These are phyloP conservation scores for Ophion ventricosus DNA, from an alignment of 2,888 invertebrate genomes.

Conservation along the genomic window DNA sequence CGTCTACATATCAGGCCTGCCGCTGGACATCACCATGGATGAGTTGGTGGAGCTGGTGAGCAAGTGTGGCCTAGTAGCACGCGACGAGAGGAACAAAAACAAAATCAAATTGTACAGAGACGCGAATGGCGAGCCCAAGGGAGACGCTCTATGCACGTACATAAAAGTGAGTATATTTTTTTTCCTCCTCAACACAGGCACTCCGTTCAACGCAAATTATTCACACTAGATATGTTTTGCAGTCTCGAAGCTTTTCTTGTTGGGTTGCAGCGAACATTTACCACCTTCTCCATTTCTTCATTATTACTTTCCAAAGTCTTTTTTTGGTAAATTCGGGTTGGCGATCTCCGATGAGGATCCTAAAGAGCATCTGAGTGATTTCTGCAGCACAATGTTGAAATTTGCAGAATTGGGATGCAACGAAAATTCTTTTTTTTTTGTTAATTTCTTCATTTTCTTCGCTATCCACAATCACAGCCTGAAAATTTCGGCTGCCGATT, in stretches of 20 bases:
- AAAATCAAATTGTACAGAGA: conserved; percentile 97
- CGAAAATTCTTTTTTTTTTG: no score
- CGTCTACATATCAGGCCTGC: conserved; percentile 97
- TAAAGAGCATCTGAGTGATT: no score
- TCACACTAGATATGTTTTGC: no score
- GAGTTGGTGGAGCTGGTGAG: conserved; percentile 96
- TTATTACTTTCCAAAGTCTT: neutral
- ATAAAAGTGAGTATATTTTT: conserved; percentile 88
- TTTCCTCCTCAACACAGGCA: neutral
- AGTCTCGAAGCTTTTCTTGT: neutral
- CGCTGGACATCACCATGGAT: conserved; percentile 93
- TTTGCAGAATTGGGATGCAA: no score
- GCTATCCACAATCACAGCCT: no score
- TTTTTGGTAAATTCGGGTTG: no score
- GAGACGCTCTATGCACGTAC: conserved; percentile 98
- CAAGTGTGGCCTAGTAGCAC: conserved; percentile 97
- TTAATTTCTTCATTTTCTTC: no score
- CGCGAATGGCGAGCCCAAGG: conserved; percentile 92
- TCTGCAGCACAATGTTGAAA: no score
- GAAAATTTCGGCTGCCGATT: no score
- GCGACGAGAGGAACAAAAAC: conserved; percentile 92
- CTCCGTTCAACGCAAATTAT: neutral
- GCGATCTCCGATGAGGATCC: no score
- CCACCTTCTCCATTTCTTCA: neutral
- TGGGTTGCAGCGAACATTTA: no score